Conservation (phyloP, 2,888 invertebrate species). For the Ferrisia virgata region DNA sequence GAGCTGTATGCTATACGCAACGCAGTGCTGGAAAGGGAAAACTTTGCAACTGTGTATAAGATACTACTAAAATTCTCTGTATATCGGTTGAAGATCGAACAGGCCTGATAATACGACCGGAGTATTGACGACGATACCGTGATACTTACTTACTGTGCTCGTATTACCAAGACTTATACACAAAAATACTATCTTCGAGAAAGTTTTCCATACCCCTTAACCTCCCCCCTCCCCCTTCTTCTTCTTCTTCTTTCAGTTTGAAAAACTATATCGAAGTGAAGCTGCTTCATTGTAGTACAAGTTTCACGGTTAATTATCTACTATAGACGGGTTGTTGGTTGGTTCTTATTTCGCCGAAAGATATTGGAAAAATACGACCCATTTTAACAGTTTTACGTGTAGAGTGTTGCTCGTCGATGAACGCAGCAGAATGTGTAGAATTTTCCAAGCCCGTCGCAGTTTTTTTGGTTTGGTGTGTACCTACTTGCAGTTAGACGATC, state of each 20-base stretch:
- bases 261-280: not conserved
- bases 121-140: not conserved
- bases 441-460: not conserved
- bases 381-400: no score
- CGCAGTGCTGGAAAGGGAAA: not conserved
- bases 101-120: not conserved
- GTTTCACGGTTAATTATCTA: not conserved
- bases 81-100: conserved; percentile 7
- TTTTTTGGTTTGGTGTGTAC: no score
- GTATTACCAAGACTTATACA: no score
- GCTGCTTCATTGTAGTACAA: not conserved
- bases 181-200: not conserved
- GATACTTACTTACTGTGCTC: no score
- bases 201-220: no score
- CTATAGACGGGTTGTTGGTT: no score
- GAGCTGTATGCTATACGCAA: no score
- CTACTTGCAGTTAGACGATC: no score
- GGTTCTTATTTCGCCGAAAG: not conserved
- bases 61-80: not conserved
- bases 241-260: not conserved
- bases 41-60: not conserved
- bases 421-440: not conserved
- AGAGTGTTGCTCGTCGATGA: no score
- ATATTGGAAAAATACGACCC: not conserved
- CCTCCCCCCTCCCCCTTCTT: not conserved